phyloP scores from a whole-genome alignment of 2,888 invertebrate genomes.

The Argyresthia albistria region DNA sequence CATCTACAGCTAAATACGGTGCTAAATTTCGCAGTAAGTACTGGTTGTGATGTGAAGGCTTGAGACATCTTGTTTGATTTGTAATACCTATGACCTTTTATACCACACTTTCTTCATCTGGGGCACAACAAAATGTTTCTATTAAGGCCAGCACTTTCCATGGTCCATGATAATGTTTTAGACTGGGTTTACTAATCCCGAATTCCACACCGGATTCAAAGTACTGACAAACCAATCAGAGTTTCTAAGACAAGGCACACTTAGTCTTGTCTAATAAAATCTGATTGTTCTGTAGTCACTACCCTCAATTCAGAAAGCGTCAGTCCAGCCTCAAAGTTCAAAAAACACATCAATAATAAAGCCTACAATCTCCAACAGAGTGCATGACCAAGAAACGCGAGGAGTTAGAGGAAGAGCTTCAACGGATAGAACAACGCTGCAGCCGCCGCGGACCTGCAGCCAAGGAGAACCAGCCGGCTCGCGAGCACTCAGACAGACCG shows the following conservation, averaged over 20 bases:
- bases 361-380: slow-evolving; percentile 43
- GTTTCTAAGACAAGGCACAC: too few species aligned
- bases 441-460: slow-evolving; percentile 34
- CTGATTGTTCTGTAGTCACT: neutral
- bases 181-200: too few species aligned
- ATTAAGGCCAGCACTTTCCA: too few species aligned
- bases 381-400: slow-evolving; percentile 75
- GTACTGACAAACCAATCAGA: too few species aligned
- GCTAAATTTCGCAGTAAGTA: slow-evolving; percentile 50
- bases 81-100: neutral
- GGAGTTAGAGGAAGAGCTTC: slow-evolving; percentile 76
- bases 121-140: neutral
- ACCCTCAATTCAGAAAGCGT: neutral
- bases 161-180: too few species aligned
- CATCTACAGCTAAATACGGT: slow-evolving; percentile 47
- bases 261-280: neutral
- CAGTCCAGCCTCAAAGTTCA: neutral
- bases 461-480: slow-evolving; percentile 43
- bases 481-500: slow-evolving; percentile 5
- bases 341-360: neutral
- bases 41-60: too few species aligned
- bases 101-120: neutral
- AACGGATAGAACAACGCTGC: slow-evolving; percentile 73
- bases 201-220: too few species aligned
- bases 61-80: too few species aligned